Evolutionary conservation across 30 jellyfish, hydroid and myxozoan species (phyloP).

Genomic region (Pelagia noctiluca): DNA sequence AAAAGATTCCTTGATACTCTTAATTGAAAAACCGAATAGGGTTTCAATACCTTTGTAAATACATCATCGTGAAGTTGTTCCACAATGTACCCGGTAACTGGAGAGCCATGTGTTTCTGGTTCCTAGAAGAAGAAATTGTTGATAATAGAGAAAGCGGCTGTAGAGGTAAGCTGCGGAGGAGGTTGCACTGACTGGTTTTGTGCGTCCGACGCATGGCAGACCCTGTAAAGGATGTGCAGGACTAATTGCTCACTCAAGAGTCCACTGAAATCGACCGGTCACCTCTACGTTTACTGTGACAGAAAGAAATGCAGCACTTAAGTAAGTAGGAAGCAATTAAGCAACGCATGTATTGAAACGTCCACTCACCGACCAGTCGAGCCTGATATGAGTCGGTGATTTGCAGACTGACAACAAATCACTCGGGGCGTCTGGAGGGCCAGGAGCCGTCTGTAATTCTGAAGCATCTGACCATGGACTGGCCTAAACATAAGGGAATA

Average conservation of each 20-base stretch:
- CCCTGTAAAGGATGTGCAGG: neutral
- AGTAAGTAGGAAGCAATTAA: neutral
- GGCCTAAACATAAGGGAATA: constrained; percentile 55
- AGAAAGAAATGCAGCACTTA: neutral
- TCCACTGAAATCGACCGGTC: no score
- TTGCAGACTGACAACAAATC: constrained; percentile 67
- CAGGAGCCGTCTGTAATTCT: constrained; percentile 87
- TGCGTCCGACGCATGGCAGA: neutral
- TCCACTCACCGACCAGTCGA: constrained; percentile 91
- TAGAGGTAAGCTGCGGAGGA: no score
- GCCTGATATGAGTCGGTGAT: constrained; percentile 80
- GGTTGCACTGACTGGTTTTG: neutral
- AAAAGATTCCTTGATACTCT: no score
- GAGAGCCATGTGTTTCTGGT: constrained; percentile 90
- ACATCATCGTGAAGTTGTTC: constrained; percentile 84
- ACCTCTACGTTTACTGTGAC: no score
- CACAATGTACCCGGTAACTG: constrained; percentile 76
- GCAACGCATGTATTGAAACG: neutral
- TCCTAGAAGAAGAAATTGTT: constrained; percentile 60
- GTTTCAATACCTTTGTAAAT: constrained; percentile 85
- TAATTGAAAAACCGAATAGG: no score
- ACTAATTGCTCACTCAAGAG: neutral
- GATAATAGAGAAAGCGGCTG: no score
- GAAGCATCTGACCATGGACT: constrained; percentile 94
- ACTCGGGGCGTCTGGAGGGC: constrained; percentile 95